These are phyloP conservation scores for Parelbella ahira DNA, from an alignment of 2,888 invertebrate genomes.

Conservation along the genomic window DNA sequence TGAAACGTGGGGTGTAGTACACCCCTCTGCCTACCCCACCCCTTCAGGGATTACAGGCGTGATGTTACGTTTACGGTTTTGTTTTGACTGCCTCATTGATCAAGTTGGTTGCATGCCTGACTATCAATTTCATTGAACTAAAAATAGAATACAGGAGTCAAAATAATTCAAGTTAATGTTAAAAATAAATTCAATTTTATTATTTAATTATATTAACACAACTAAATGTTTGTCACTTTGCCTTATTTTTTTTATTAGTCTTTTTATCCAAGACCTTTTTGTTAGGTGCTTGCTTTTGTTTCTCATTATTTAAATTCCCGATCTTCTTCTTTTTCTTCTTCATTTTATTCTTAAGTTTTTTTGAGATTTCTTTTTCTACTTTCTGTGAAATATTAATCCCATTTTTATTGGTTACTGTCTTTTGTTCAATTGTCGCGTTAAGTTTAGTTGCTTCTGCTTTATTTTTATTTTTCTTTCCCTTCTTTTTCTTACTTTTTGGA, in stretches of 20 bases:
- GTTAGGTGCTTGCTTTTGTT: slow-evolving; percentile 35
- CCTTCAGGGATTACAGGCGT: too few species aligned
- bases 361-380: slow-evolving; percentile 47
- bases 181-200: slow-evolving; percentile 9
- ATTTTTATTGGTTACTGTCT: slow-evolving; percentile 40
- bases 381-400: slow-evolving; percentile 52
- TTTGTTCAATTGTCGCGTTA: slow-evolving; percentile 36
- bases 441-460: slow-evolving; percentile 24
- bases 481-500: slow-evolving; percentile 40
- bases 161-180: neutral
- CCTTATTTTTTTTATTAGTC: slow-evolving; percentile 27
- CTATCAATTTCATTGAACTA: too few species aligned
- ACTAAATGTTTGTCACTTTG: neutral
- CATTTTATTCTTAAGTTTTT: slow-evolving; percentile 56
- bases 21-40: too few species aligned
- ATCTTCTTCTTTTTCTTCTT: slow-evolving; percentile 63
- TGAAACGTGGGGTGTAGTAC: too few species aligned
- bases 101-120: too few species aligned
- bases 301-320: slow-evolving; percentile 46
- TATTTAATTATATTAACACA: neutral
- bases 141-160: too few species aligned
- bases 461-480: slow-evolving; percentile 33
- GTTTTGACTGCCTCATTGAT: too few species aligned
- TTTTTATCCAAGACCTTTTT: slow-evolving; percentile 46
- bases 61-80: too few species aligned